These are phyloP conservation scores for Hypothenemus hampei DNA, from an alignment of 1,140 invertebrate species.

Conservation along the genomic window DNA sequence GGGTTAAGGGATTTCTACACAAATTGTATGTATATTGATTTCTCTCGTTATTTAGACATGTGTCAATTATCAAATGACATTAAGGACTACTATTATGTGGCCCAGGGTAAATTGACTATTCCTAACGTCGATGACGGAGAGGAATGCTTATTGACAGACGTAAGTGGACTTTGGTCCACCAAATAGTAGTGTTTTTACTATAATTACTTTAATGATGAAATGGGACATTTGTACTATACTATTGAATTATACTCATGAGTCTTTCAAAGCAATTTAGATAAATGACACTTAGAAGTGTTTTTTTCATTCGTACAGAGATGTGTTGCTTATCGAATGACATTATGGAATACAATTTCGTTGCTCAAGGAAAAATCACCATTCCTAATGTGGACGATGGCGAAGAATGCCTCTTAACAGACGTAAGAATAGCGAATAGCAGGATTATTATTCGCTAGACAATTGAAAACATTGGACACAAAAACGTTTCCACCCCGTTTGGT, in stretches of 20 bases:
- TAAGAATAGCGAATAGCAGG: too few relatives aligned
- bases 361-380: constrained; percentile 94
- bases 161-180: constrained; percentile 53
- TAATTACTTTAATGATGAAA: too few relatives aligned
- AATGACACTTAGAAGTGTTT: too few relatives aligned
- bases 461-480: too few relatives aligned
- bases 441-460: too few relatives aligned
- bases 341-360: constrained; percentile 87
- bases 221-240: too few relatives aligned
- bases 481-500: too few relatives aligned
- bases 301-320: constrained; percentile 67
- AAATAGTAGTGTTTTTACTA: too few relatives aligned
- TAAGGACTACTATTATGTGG: constrained; percentile 87
- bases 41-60: constrained; percentile 69
- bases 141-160: constrained; percentile 90
- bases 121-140: constrained; percentile 93
- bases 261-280: too few relatives aligned
- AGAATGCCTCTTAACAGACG: constrained; percentile 84
- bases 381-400: constrained; percentile 94
- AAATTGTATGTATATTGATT: too few relatives aligned
- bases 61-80: constrained; percentile 81
- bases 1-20: too few relatives aligned
- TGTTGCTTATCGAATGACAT: constrained; percentile 81
- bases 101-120: constrained; percentile 95
- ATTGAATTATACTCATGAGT: too few relatives aligned